These are phyloP conservation scores for Pelobates fuscus DNA, from an alignment of 2,113 vertebrate species.

Conservation along the genomic window DNA sequence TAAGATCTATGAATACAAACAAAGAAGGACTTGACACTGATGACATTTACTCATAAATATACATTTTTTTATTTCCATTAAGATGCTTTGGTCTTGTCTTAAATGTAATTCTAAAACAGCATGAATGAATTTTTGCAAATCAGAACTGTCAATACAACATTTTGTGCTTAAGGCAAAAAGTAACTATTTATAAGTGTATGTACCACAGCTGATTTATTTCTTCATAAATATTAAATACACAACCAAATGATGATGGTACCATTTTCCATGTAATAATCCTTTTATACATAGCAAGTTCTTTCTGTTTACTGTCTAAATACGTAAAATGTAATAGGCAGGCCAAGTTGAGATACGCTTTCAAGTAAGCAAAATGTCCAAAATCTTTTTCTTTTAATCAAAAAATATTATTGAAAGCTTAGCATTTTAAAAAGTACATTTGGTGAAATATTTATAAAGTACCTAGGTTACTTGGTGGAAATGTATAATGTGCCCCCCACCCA, in stretches of 20 bases:
- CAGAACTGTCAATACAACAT: neutral
- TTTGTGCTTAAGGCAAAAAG: neutral
- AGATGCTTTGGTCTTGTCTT: neutral
- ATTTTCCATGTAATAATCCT: neutral
- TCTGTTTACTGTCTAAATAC: too few relatives aligned
- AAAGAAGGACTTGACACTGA: conserved; percentile 3
- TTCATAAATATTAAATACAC: neutral
- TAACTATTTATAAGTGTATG: neutral
- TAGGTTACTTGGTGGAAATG: too few relatives aligned
- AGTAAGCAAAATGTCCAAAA: too few relatives aligned
- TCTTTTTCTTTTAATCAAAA: too few relatives aligned
- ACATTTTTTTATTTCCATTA: neutral
- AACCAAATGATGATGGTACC: neutral
- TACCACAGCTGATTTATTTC: neutral
- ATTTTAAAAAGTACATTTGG: too few relatives aligned
- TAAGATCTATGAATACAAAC: neutral
- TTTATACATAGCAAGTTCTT: neutral
- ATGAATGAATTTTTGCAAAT: neutral
- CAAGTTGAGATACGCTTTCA: too few relatives aligned
- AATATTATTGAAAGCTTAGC: too few relatives aligned
- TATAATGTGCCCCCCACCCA: too few relatives aligned
- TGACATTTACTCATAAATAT: conserved; percentile 4
- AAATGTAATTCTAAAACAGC: neutral
- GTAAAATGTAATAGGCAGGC: too few relatives aligned
- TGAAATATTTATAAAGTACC: too few relatives aligned